These are phyloP conservation scores for Neotoxoptera formosana DNA, from an alignment of 1,140 invertebrate genomes.

Conservation along the genomic window DNA sequence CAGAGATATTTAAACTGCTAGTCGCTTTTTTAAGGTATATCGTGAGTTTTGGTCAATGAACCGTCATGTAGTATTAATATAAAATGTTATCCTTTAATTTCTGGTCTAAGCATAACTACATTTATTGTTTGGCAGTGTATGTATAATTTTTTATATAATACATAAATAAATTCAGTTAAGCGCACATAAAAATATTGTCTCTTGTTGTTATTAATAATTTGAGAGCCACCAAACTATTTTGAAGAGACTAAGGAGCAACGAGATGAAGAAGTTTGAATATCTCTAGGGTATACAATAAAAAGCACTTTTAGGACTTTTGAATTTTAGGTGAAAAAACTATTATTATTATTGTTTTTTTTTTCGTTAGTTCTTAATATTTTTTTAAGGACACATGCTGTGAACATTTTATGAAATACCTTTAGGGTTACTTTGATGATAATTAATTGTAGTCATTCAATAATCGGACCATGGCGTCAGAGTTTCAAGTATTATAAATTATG, in stretches of 20 bases:
- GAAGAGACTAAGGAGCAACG: too few species aligned
- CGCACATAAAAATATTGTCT: too few species aligned
- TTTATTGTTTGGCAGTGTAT: neutral
- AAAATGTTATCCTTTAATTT: too few species aligned
- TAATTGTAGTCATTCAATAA: neutral
- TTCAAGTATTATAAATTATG: neutral
- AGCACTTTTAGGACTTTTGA: neutral
- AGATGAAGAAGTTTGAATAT: neutral
- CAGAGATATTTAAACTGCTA: too few species aligned
- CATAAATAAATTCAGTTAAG: neutral
- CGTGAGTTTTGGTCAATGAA: too few species aligned
- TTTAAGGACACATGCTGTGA: neutral
- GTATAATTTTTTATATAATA: neutral
- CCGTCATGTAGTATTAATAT: too few species aligned
- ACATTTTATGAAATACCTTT: neutral
- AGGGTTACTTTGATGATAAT: neutral
- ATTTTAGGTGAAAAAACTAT: neutral
- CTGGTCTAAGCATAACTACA: neutral
- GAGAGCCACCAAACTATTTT: neutral
- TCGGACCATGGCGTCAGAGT: neutral
- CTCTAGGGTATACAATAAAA: neutral
- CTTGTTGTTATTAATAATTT: neutral
- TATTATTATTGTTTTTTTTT: neutral
- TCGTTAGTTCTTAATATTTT: neutral
- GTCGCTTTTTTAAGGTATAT: too few species aligned